phyloP scores from a whole-genome alignment of 2,113 vertebrate genomes.

The Anolis sagrei region DNA sequence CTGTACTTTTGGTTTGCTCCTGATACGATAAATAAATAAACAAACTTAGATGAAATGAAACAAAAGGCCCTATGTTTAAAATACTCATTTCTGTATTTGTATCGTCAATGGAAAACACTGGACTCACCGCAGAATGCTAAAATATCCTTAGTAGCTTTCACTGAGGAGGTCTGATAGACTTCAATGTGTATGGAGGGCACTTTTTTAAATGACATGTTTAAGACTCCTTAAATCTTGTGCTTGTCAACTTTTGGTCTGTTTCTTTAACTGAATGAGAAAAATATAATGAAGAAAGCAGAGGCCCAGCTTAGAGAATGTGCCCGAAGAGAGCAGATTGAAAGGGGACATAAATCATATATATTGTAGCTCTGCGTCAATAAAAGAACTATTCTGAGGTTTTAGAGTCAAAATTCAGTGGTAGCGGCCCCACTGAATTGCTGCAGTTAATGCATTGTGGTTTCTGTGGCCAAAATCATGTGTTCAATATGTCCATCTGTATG shows the following conservation, averaged over 20 bases:
- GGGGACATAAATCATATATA: conserved; percentile 19
- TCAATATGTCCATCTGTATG: background rate
- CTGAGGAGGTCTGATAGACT: conserved; percentile 12
- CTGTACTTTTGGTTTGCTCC: too few species aligned
- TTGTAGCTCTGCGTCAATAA: conserved; percentile 30
- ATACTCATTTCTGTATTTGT: background rate
- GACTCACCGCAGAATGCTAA: background rate
- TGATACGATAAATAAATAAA: too few species aligned
- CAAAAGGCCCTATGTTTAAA: background rate
- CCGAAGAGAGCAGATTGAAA: conserved; percentile 25
- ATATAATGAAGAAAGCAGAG: conserved; percentile 37
- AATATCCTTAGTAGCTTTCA: background rate
- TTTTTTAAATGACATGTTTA: conserved; percentile 18
- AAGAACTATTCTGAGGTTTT: conserved; percentile 29
- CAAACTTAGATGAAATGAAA: conserved; percentile 11
- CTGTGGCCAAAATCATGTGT: background rate
- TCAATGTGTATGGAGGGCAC: conserved; percentile 11
- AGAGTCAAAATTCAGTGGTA: conserved; percentile 23
- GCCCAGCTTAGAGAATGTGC: conserved; percentile 9
- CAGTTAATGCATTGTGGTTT: conserved; percentile 18
- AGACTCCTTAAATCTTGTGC: conserved; percentile 22
- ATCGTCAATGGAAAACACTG: background rate
- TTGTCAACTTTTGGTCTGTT: conserved; percentile 13
- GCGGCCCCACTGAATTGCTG: background rate
- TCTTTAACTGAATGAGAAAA: conserved; percentile 14